Base-by-base conservation (phyloP, 2,797 vertebrate species). In the Rhinella marina region DNA sequence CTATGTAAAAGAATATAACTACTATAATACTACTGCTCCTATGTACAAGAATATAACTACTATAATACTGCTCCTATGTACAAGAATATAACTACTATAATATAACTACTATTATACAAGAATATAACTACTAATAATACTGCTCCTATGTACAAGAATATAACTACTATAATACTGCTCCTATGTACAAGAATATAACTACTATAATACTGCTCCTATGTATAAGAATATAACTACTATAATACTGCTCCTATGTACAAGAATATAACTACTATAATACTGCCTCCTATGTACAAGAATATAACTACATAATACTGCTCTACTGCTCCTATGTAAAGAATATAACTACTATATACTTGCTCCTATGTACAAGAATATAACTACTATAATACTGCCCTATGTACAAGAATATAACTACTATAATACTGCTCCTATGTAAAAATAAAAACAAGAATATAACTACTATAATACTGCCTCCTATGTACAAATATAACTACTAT, bases 401-500 rank as follows among this genome's bases (percentile, higher is more conserved):
- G 11, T 23, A 62, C 59, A 62, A 62, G 59, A 62, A 62, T 62
- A 62, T 62, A n/a, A 68, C 64, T 68, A 68, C 64, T 68, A 68
- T 68, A 68, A 27, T 29, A 68, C 64, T 68, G 25, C 25, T 19
- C 64, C 54, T 56, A 56, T 56, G 54, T 56, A 56, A 7, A 54
- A 54, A 12, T 62, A 62, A 23, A n/a, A 23, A 62, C 62, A 64
- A 64, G 23, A 64, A 64, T 64, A 64, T 64, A 64, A 64, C 62
- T 64, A n/a, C 23, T 64, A 64, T 25, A 64, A n/a, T 64, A 64
- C 62, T 68, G 25, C 64, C 32, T 16, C 64, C 64, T 68, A 68
- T 68, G 11, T 68, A 68, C 64, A 68, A 29, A 68, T 68, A 68
- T 68, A 68, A 68, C 64, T 68, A 29, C 64, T 29, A 68, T 68